Conservation (phyloP, 1,140 invertebrate genomes). For the Odontomachus brunneus region DNA sequence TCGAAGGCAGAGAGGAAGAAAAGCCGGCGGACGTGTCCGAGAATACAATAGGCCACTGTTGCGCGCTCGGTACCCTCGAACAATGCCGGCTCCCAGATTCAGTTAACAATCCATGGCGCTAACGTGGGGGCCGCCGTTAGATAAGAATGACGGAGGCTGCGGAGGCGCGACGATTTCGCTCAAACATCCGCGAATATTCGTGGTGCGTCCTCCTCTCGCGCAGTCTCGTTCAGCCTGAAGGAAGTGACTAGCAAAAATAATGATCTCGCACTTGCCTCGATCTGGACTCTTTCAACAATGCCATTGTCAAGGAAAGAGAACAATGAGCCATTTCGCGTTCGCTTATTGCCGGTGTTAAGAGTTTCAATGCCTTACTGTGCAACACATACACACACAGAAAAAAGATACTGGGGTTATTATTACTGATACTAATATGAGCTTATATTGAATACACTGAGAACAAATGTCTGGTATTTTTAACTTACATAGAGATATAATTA, state of each 20-base stretch:
- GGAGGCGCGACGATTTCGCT: constrained; percentile 44
- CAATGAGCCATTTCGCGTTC: too few species aligned
- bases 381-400: too few species aligned
- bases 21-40: constrained; percentile 64
- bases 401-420: too few species aligned
- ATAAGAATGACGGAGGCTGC: constrained; percentile 73
- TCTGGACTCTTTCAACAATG: constrained; percentile 26
- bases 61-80: constrained; percentile 69
- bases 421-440: too few species aligned
- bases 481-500: too few species aligned
- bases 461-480: too few species aligned
- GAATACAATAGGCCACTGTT: constrained; percentile 77
- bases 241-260: background rate
- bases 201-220: constrained; percentile 47
- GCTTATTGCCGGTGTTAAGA: background rate
- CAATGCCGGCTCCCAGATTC: constrained; percentile 77
- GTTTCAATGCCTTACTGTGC: too few species aligned
- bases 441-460: too few species aligned
- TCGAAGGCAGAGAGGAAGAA: constrained; percentile 47
- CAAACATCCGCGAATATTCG: constrained; percentile 47
- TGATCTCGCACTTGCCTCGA: background rate
- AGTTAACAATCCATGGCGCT: constrained; percentile 76
- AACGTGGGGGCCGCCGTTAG: constrained; percentile 73
- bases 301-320: constrained; percentile 21
- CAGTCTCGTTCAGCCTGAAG: background rate